Evolutionary conservation across 2,797 vertebrate genomes (phyloP), one percentile per base, ranked within the genome.

Genomic region (Lithobates sylvaticus): DNA sequence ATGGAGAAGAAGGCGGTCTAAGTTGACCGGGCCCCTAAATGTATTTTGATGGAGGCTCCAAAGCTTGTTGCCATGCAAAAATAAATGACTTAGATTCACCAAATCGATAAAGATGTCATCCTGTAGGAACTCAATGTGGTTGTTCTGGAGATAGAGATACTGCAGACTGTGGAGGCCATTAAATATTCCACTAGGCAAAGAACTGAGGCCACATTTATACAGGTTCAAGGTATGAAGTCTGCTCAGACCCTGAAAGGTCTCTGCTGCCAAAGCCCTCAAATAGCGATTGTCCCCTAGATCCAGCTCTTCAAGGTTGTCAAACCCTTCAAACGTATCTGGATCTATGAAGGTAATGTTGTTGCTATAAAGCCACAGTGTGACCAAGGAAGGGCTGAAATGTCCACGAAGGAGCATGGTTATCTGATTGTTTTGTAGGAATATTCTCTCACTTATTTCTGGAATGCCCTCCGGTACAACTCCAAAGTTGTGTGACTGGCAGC

Each of bases 121-220:
- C 92, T 98, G 98, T 86, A 99, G 96, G 92, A 96, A 96, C 93
- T 97, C 98, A 0, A 99, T 96, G 89, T 97, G 97, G 90, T 99
- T 99, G 89, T 99, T 98, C 96, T 99, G 98, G 88, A 99, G 92
- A 92, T 99, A 98, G 91, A 99, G 97, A 92, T 99, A 99, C 94
- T 99, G 98, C 90, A 99, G 94, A 90, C 96, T 99, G 91, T 97
- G 96, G 88, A 99, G 96, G 89, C 98, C 98, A 44, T 95, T 91
- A 15, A 99, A 99, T 90, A 99, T 95, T 88, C 98, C 96, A 0
- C 92, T 95, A 2, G 98, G 98, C 91, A 99, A 93, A 36, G 96
- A 93, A 78, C 96, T 95, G 88, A 99, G 96, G 84, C 98, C 98
- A 8, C 98, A 99, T 84, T 94, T 97, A 90, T 99, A 99, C 90